Evolutionary conservation across 2,113 vertebrate species (phyloP).

Genomic region (Typhlomys cinereus): DNA sequence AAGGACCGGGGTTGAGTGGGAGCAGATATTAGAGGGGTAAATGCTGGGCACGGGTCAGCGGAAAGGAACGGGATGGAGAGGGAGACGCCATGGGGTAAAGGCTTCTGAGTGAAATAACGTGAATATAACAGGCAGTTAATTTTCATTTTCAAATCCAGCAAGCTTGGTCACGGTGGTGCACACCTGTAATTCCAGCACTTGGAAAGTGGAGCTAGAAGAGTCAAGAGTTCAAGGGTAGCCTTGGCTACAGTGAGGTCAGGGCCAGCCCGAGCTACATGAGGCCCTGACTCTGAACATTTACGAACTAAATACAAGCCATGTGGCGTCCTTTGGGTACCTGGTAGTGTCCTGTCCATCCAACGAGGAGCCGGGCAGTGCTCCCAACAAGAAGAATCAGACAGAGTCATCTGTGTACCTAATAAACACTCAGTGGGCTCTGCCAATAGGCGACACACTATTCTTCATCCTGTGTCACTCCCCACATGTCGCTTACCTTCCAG

Average conservation of each 20-base stretch:
- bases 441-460: not conserved
- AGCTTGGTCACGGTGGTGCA: not conserved
- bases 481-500: not conserved
- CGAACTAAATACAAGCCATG: not conserved
- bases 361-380: not conserved
- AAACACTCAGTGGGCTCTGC: not conserved
- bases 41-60: not conserved
- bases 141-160: not conserved
- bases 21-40: not conserved
- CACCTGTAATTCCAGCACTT: not conserved
- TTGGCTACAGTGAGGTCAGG: not conserved
- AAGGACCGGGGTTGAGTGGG: not conserved
- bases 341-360: not conserved
- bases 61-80: not conserved
- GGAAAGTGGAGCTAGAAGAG: not conserved
- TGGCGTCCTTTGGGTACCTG: not conserved
- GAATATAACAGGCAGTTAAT: not conserved
- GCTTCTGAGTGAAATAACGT: not conserved
- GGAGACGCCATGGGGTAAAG: not conserved
- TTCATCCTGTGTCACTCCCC: not conserved
- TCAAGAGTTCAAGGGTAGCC: not conserved
- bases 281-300: too few relatives aligned
- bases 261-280: not conserved
- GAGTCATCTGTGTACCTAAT: not conserved
- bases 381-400: not conserved